A percentile compares a stretch with the other conserved stretches of the same genome.
phyloP scores from a whole-genome alignment of 2,797 vertebrate genomes.

The Falco rusticolus region DNA sequence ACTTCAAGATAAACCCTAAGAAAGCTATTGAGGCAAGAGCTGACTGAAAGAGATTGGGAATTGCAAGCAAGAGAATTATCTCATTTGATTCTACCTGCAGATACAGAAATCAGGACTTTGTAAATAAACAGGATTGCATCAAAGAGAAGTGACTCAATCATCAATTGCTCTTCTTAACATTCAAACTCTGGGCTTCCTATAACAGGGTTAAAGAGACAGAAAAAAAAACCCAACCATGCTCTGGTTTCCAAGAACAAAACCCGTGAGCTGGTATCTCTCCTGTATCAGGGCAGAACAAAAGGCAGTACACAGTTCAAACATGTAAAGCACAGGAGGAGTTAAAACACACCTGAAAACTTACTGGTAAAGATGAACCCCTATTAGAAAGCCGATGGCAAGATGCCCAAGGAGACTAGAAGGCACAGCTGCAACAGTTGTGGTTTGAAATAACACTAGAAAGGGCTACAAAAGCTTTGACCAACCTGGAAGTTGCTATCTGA shows the following conservation, averaged over 20 bases:
- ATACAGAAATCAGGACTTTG: conserved; percentile 49
- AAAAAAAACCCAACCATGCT: neutral
- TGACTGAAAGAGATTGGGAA: conserved; percentile 27
- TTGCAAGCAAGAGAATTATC: conserved; percentile 35
- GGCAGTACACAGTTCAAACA: conserved; percentile 29
- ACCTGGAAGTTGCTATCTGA: conserved; percentile 44
- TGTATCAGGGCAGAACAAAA: conserved; percentile 54
- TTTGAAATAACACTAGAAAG: conserved; percentile 37
- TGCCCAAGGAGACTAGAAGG: conserved; percentile 24
- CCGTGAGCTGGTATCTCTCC: neutral
- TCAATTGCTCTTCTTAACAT: neutral
- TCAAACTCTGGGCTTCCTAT: conserved; percentile 19
- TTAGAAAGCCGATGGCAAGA: conserved; percentile 53
- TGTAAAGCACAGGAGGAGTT: conserved; percentile 49
- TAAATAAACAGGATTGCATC: conserved; percentile 66
- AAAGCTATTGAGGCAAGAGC: conserved; percentile 14
- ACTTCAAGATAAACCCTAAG: conserved; percentile 48
- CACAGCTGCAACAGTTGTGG: conserved; percentile 34
- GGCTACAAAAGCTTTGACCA: conserved; percentile 50
- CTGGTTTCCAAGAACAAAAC: conserved; percentile 55
- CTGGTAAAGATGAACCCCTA: conserved; percentile 22
- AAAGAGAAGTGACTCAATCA: conserved; percentile 59
- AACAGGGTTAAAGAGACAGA: conserved; percentile 13
- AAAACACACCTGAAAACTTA: conserved; percentile 48
- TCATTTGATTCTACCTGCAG: conserved; percentile 28